phyloP scores from a whole-genome alignment of 2,797 vertebrate species.

The Poecilia velifera region DNA sequence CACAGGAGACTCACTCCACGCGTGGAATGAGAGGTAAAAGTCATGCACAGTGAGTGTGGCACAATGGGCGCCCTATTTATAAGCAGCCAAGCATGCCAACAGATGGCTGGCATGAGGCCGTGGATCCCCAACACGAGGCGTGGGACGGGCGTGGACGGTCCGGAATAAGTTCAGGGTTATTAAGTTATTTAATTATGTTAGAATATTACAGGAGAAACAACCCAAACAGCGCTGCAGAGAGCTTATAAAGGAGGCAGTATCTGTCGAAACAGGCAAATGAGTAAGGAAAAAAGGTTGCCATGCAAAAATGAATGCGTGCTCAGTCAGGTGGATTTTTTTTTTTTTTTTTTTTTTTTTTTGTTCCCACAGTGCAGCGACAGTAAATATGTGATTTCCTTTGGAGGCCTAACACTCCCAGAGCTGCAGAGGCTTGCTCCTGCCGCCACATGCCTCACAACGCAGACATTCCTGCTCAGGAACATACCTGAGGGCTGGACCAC shows the following conservation, averaged over 20 bases:
- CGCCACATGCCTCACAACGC: slow-evolving; percentile 71
- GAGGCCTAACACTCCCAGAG: slow-evolving; percentile 16
- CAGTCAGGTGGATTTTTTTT: not conserved
- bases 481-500: slow-evolving; percentile 54
- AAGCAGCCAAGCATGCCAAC: slow-evolving; percentile 58
- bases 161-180: not conserved
- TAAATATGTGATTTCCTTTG: slow-evolving; percentile 7
- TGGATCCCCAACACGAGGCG: slow-evolving; percentile 47
- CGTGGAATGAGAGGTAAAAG: slow-evolving; percentile 26
- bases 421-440: slow-evolving; percentile 58
- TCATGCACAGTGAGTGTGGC: slow-evolving; percentile 21
- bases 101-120: slow-evolving; percentile 60
- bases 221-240: not conserved
- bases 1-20: accelerated
- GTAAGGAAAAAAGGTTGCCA: not conserved
- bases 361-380: not conserved
- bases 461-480: slow-evolving; percentile 68
- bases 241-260: not conserved
- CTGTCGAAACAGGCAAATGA: not conserved
- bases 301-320: not conserved
- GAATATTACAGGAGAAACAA: not conserved
- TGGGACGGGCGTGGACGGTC: slow-evolving; percentile 42
- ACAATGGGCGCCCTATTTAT: slow-evolving; percentile 74
- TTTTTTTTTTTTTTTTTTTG: not conserved
- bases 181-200: no score